Percentiles rank a stretch among this genome's conserved stretches.
Evolutionary conservation across 2,113 vertebrate species (phyloP).

Genomic region (Aegithalos caudatus): DNA sequence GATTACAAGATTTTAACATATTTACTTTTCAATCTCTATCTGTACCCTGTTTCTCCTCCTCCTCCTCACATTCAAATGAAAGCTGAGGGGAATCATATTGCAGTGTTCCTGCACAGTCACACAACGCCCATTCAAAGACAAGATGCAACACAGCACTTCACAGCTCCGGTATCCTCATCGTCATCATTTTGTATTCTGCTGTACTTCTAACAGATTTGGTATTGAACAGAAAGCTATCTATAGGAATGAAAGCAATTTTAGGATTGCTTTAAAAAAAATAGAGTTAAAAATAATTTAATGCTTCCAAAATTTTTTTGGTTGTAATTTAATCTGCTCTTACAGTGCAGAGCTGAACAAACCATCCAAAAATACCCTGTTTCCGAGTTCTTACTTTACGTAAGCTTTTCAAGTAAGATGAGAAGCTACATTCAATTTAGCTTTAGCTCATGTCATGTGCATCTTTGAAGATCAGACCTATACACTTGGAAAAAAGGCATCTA

Average conservation of each 20-base stretch:
- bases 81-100: neutral
- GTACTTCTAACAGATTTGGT: neutral
- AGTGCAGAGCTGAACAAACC: neutral
- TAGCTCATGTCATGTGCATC: neutral
- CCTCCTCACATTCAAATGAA: neutral
- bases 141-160: neutral
- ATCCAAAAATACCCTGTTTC: neutral
- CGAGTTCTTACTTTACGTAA: neutral
- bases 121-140: neutral
- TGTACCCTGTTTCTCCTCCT: neutral
- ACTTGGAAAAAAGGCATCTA: neutral
- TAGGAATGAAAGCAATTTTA: neutral
- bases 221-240: neutral
- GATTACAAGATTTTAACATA: neutral
- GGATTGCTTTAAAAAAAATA: neutral
- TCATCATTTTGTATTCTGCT: neutral
- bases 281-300: neutral
- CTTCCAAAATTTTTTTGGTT: neutral
- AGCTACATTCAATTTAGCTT: neutral
- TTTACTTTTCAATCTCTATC: neutral
- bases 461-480: neutral
- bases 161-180: neutral
- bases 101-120: neutral
- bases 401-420: neutral
- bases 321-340: neutral